Evolutionary conservation across 2,888 invertebrate species (phyloP), one percentile per base, ranked within the genome.

Genomic region (Himalopsyche kuldschensis): DNA sequence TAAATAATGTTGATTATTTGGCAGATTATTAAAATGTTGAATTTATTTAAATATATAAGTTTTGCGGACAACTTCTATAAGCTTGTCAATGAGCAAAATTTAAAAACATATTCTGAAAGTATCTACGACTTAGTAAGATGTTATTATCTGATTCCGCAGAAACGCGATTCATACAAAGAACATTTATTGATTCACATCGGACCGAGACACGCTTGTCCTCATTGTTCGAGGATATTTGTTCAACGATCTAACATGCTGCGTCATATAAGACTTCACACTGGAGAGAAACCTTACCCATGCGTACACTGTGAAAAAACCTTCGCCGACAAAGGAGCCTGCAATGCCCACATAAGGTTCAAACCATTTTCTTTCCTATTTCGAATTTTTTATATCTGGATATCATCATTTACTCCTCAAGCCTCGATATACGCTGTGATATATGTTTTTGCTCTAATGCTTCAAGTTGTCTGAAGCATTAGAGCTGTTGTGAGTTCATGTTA

Each of bases 201-300:
- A 0, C 93, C 93, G 0, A 90, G 92, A 0, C 93, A 93, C 89
- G 92, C 92, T 82, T 93, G 93, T 88, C 92, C 93, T 41, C 92
- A 93, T 88, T 93, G 93, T 87, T 91, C 93, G 20, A 92, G 92
- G 90, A 90, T 92, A 15, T 93, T 93, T 89, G 93, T 93, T 47
- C 93, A 93, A 87, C 91, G 92, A 75, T 93, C 92, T 83, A 93
- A 93, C 89, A 91, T 93, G 90, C 87, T 92, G 81, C 90, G 93
- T 0, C 93, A 93, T 88, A 91, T 93, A 87, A 90, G 93, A 0
- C 89, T 92, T 0, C 93, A 93, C 88, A 93, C 93, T 0, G 93
- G 93, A 85, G 92, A 92, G 87, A 89, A 93, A 78, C 93, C 93
- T 5, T 93, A 93, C 88, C 88, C 90, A 32, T 93, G 93, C 87